A percentile compares a stretch with the other conserved stretches of the same genome.
Conservation (phyloP, 1,140 invertebrate genomes). For the Catajapyx aquilonaris region DNA sequence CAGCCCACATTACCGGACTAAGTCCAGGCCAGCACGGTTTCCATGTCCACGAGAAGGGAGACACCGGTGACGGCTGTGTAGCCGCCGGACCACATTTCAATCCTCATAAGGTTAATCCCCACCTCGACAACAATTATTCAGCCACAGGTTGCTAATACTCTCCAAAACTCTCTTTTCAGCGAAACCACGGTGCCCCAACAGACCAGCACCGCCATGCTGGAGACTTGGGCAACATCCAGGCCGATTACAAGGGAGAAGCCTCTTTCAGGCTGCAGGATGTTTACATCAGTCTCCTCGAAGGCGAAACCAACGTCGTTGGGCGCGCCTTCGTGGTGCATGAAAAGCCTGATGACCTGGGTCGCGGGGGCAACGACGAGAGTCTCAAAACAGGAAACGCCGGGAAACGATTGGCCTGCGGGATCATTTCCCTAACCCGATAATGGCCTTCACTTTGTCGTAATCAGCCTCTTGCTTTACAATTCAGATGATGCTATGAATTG, state of each 20-base stretch:
- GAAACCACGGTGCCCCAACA: constrained; percentile 24
- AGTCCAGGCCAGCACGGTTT: constrained; percentile 42
- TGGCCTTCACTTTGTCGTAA: constrained; percentile 4
- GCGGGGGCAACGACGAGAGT: constrained; percentile 22
- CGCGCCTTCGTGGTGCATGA: constrained; percentile 26
- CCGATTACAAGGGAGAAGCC: constrained; percentile 19
- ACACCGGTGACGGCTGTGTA: constrained; percentile 34
- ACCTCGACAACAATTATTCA: neutral
- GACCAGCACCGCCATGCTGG: constrained; percentile 27
- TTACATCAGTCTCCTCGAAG: constrained; percentile 9
- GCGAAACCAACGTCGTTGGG: too few relatives aligned
- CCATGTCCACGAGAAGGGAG: constrained; percentile 50
- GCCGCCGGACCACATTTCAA: constrained; percentile 26
- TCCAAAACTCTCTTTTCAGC: constrained; percentile 13
- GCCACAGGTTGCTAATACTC: too few relatives aligned
- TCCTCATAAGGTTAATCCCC: constrained; percentile 15
- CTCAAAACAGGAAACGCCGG: constrained; percentile 30
- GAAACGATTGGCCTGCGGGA: constrained; percentile 25
- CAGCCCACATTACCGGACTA: constrained; percentile 37
- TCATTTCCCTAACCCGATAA: too few relatives aligned
- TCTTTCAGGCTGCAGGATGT: too few relatives aligned
- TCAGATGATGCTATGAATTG: too few relatives aligned
- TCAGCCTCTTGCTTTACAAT: too few relatives aligned
- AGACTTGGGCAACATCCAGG: constrained; percentile 31
- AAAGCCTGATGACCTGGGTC: constrained; percentile 27